These are phyloP conservation scores for Zootermopsis nevadensis DNA, from an alignment of 2,888 invertebrate genomes.

Conservation along the genomic window DNA sequence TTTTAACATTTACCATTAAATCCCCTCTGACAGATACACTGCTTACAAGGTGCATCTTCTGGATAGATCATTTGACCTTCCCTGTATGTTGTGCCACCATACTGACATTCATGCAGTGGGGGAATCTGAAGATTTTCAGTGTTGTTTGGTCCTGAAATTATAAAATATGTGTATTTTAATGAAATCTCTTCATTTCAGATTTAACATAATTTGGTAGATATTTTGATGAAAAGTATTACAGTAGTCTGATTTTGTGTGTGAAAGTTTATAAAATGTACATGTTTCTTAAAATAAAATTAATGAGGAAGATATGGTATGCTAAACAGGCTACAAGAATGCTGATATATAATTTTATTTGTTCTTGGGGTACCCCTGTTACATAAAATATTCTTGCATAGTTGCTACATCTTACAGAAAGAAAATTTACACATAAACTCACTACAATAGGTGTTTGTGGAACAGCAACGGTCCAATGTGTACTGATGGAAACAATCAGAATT, in stretches of 20 bases:
- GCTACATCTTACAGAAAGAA: too few species aligned
- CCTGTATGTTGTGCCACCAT: slow-evolving; percentile 51
- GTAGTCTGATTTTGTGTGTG: too few species aligned
- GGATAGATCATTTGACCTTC: slow-evolving; percentile 54
- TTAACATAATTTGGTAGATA: too few species aligned
- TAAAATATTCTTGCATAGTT: too few species aligned
- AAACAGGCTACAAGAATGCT: too few species aligned
- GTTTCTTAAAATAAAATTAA: too few species aligned
- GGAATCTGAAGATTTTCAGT: background rate
- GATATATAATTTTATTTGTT: too few species aligned
- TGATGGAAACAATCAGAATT: slow-evolving; percentile 2
- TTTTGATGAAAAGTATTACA: too few species aligned
- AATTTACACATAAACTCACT: background rate
- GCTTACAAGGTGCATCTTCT: slow-evolving; percentile 40
- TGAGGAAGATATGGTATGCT: too few species aligned
- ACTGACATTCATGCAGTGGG: slow-evolving; percentile 51
- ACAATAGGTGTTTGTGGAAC: background rate
- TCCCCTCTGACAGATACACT: slow-evolving; percentile 42
- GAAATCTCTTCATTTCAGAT: too few species aligned
- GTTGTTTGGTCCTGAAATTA: background rate
- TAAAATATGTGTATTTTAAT: background rate
- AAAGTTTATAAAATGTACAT: too few species aligned
- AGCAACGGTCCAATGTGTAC: background rate
- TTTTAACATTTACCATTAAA: slow-evolving; percentile 34
- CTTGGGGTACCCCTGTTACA: too few species aligned